phyloP scores from a whole-genome alignment of 2,888 invertebrate species.

The Gnatocerus cornutus region DNA sequence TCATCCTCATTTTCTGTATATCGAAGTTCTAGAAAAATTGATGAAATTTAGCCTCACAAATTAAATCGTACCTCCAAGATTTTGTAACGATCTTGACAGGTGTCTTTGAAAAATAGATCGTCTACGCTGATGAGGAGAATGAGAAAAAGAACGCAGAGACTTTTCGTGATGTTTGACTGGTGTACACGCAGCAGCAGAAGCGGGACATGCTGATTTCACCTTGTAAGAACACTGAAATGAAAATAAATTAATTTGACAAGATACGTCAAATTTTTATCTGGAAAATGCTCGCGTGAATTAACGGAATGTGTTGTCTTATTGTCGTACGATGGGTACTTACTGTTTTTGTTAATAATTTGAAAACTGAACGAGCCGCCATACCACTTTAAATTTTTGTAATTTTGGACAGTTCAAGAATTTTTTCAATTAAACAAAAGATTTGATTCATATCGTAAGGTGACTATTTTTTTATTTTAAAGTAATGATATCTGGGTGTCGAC shows the following conservation, averaged over 20 bases:
- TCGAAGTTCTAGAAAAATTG: conserved; percentile 3
- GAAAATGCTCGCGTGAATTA: background rate
- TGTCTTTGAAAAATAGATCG: conserved; percentile 16
- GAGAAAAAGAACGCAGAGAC: background rate
- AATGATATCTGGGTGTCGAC: no score
- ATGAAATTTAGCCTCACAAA: background rate
- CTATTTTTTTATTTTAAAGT: background rate
- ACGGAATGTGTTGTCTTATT: no score
- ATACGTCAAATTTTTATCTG: conserved; percentile 16
- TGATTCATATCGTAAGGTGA: background rate
- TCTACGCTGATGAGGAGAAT: background rate
- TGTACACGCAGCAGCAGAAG: background rate
- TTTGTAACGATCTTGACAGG: conserved; percentile 31
- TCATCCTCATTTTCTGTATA: conserved; percentile 23
- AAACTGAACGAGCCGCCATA: conserved; percentile 45
- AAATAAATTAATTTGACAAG: conserved; percentile 16
- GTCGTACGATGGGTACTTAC: conserved; percentile 24
- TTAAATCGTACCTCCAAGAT: conserved; percentile 24
- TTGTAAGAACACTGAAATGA: conserved; percentile 33
- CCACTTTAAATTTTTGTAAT: conserved; percentile 43
- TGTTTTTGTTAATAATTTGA: conserved; percentile 44
- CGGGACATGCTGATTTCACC: conserved; percentile 7
- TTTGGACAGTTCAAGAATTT: conserved; percentile 26
- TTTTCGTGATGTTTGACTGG: background rate
- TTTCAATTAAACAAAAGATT: conserved; percentile 37